Base-by-base conservation (phyloP, 2,797 vertebrate species). In the Chaenodraco wilsoni region DNA sequence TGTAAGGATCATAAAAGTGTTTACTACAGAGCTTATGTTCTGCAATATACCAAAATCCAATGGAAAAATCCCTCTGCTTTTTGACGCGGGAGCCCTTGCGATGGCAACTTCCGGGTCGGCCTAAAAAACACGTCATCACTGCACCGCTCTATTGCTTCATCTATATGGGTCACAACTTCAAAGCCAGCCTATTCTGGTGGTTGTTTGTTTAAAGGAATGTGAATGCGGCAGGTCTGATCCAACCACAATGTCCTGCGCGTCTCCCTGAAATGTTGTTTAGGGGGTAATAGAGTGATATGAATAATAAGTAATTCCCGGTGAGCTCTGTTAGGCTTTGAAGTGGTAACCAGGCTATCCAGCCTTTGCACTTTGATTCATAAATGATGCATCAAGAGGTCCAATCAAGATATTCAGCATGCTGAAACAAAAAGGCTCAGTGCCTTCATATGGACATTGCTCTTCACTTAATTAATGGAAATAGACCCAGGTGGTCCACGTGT, bases 311-410 rank as follows among this genome's bases (percentile, higher is more conserved):
- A 81, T 64, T 74, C 78, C 80, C 45, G 3, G 48, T 67, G 72
- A 74, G 84, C 67, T 72, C 12, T 11, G 52, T 82, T 85, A 67
- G 70, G 72, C 83, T 89, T 92, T 88, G 82, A 84, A 88, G 83
- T 85, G 81, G 58, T 86, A 88, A 88, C 74, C 63, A 83, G 83
- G 69, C 58, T 27, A 63, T 65, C 63, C 59, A 57, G 73, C 72
- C 74, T 75, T 73, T 72, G 68, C 78, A 70, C 82, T 84, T 81
- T 75, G 74, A 88, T 87, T 66, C 65, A 81, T 89, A 69, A 92
- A 88, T 88, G 84, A 92, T 90, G 87, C 85, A 87, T 89, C 78
- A 70, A 80, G 70, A 85, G 64, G 74, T 60, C 77, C 74, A 81
- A 89, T 86, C 65, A 79, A 78, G 79, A 74, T 72, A 61, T 76